phyloP scores from a whole-genome alignment of 2,888 invertebrate genomes.

The Acronicta leporina region DNA sequence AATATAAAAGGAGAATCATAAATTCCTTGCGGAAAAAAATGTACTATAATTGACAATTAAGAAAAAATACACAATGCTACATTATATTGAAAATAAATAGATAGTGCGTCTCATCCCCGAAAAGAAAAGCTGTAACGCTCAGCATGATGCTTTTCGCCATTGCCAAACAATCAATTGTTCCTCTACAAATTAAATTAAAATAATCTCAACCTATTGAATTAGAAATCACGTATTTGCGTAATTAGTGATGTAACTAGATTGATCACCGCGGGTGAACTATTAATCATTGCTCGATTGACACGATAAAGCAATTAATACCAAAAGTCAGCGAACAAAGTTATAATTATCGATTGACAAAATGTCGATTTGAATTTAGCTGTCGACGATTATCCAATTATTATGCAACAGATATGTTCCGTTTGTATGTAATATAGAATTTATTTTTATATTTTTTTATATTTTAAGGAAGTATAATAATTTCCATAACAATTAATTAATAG shows the following conservation, averaged over 20 bases:
- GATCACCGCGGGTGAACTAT: slow-evolving; percentile 22
- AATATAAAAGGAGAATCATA: too few relatives aligned
- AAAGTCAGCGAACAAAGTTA: slow-evolving; percentile 47
- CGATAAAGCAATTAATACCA: slow-evolving; percentile 50
- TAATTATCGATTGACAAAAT: slow-evolving; percentile 54
- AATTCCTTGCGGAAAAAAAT: too few relatives aligned
- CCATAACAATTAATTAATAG: neutral
- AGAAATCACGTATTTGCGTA: too few relatives aligned
- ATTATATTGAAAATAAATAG: too few relatives aligned
- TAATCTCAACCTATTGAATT: too few relatives aligned
- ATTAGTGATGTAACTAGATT: too few relatives aligned
- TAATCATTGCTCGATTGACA: slow-evolving; percentile 33
- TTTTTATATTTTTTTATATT: too few relatives aligned
- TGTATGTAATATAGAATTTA: slow-evolving; percentile 9
- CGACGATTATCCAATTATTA: slow-evolving; percentile 43
- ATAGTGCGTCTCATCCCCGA: too few relatives aligned
- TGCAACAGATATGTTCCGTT: slow-evolving; percentile 23
- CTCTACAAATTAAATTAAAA: slow-evolving; percentile 31
- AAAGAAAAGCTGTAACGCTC: too few relatives aligned
- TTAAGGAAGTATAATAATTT: neutral
- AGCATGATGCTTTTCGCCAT: too few relatives aligned
- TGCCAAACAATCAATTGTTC: slow-evolving; percentile 3
- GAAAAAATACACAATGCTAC: too few relatives aligned
- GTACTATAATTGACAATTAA: too few relatives aligned
- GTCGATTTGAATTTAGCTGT: slow-evolving; percentile 32